Evolutionary conservation across 2,113 vertebrate species (phyloP), one percentile per base, ranked within the genome.

Genomic region (Larimichthys polyactis): DNA sequence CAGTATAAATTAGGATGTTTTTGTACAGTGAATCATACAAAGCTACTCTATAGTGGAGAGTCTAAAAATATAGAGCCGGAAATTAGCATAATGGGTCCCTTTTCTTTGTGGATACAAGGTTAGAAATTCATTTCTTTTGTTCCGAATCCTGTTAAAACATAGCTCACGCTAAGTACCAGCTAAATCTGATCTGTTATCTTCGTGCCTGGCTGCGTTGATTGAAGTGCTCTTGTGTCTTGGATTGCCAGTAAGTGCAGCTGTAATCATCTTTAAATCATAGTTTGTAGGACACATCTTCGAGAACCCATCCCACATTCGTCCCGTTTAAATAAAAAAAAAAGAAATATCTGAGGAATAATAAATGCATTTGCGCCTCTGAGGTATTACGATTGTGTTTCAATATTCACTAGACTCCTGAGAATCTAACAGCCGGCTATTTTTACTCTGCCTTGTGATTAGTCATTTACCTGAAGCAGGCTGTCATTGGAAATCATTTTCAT

Each of bases 401-500:
- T 83, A 86, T 81, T 88, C 83, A 72, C 81, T 27, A 22, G 67
- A 87, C 84, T 73, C 77, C 73, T 4, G 67, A 82, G 72, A 79
- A 64, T 91, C 59, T 77, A 78, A 82, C 79, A 84, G 87, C 64
- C n/a, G 49, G 83, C 90, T 91, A 91, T 93, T 94, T 92, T 91
- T 92, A 90, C 75, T 81, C 89, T 3, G 62, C 72, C 20, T 9
- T 48, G 86, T 89, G 89, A 94, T 92, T 91, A 89, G 93, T 93
- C 90, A 93, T 91, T 91, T 89, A 91, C 88, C 83, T 90, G 88
- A 92, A 92, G 87, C 78, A 54, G 84, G 73, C 87, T 91, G 92
- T 93, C 94, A 94, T 90, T 90, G 92, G 90, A 93, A 93, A 93
- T 93, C 90, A 91, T 90, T 92, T 88, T 87, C 87, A 78, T 58